Conservation (phyloP, 2,797 vertebrate species). For the Pogoniulus pusillus region DNA sequence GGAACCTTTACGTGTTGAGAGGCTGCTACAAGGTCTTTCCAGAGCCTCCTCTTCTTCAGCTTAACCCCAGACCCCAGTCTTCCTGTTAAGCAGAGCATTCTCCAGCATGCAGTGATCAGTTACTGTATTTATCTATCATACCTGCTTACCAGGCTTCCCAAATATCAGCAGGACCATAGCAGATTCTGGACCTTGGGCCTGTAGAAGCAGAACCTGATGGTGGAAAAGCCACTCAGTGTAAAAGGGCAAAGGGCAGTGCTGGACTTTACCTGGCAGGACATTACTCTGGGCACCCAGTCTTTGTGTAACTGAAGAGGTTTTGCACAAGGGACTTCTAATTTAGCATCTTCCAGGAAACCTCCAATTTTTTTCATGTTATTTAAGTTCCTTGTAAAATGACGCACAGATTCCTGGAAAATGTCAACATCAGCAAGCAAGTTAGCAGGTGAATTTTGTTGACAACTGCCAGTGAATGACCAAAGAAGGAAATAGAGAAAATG, state of each 20-base stretch:
- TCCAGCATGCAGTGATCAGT: background rate
- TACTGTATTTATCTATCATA: background rate
- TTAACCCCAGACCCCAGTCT: background rate
- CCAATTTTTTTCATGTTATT: background rate
- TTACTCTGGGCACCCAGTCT: background rate
- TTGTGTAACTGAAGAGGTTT: conserved; percentile 10
- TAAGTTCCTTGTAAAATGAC: conserved; percentile 26
- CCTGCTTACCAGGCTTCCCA: background rate
- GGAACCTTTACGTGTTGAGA: background rate
- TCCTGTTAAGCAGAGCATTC: background rate
- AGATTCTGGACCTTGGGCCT: background rate
- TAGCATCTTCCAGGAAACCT: conserved; percentile 42
- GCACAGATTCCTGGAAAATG: conserved; percentile 48
- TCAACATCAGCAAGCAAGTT: conserved; percentile 15
- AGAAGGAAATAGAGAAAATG: conserved; percentile 14
- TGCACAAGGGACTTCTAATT: background rate
- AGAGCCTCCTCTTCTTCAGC: background rate
- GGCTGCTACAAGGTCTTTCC: background rate
- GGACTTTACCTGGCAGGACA: background rate
- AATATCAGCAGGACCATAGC: accelerated
- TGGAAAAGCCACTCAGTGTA: background rate
- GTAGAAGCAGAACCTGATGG: background rate
- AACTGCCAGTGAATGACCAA: conserved; percentile 11
- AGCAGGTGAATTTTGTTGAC: conserved; percentile 6
- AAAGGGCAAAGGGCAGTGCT: background rate